Evolutionary conservation across 2,797 vertebrate genomes (phyloP), one percentile per base, ranked within the genome.

Genomic region (Pyrocephalus nanus): DNA sequence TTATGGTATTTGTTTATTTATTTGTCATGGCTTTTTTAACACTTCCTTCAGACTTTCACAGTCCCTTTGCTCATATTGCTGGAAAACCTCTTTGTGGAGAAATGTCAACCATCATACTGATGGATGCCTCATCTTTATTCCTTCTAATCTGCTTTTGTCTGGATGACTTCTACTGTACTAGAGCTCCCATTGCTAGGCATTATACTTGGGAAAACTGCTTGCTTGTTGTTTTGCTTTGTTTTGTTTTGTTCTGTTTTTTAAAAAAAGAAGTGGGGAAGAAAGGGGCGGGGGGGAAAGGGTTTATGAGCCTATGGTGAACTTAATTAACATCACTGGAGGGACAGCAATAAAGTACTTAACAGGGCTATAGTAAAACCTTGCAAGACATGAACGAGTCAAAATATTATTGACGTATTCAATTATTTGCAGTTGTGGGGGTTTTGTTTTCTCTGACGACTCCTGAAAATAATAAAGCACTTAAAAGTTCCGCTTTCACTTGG

Each of bases 351-450:
- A 91, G 92, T 43, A 27, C 92, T 92, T 95, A 89, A 86, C 65
- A 6, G 94, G 88, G 47, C 86, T 72, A 8, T 13, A 62, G 86
- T 19, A 53, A 94, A 66, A 80, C 61, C 69, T 95, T 43, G 6
- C 65, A 57, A 89, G 93, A 76, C 72, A 6, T 5, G 84, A 94
- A 78, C 30, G 12, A 92, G 79, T 95, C 95, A 88, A 92, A 85
- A 95, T 95, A 95, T 95, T 94, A 95, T 94, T 93, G 96, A 92
- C 89, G 5, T 88, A 60, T 94, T 94, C 95, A 92, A 94, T 96
- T 96, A 96, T 94, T 93, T 86, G 86, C 84, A 91, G 88, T 95
- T 92, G 84, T 81, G 88, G 96, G 94, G 93, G 86, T 88, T 95
- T 96, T 16, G 26, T 65, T 92, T 93, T 91, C 92, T 95, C 92